phyloP scores from a whole-genome alignment of 2,797 vertebrate genomes.

The Erethizon dorsatum region DNA sequence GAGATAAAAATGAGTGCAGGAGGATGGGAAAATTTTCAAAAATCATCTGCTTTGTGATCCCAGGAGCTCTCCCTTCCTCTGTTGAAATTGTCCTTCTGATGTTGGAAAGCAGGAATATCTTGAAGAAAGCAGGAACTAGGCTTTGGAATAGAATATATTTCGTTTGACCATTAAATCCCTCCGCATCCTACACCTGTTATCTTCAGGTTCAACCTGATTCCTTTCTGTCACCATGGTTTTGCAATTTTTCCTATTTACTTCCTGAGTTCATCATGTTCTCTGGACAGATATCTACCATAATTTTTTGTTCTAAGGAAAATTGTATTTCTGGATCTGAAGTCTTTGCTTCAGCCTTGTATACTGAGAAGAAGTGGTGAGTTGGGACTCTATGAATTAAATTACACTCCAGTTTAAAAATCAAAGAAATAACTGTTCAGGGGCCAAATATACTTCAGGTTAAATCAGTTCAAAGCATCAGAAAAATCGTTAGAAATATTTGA shows the following conservation, averaged over 20 bases:
- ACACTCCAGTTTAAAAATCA: slow-evolving; percentile 77
- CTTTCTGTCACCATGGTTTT: slow-evolving; percentile 5
- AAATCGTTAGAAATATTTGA: slow-evolving; percentile 76
- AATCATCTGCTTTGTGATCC: not conserved
- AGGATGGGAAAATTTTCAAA: not conserved
- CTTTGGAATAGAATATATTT: not conserved
- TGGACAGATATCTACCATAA: slow-evolving; percentile 50
- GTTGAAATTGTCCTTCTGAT: not conserved
- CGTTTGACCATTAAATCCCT: not conserved
- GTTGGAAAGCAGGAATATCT: not conserved
- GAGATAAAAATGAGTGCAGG: not conserved
- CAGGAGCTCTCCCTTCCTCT: not conserved
- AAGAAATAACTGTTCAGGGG: slow-evolving; percentile 74
- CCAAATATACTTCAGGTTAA: slow-evolving; percentile 72
- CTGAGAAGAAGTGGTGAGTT: slow-evolving; percentile 25
- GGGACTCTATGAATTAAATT: slow-evolving; percentile 73
- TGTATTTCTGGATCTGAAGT: not conserved
- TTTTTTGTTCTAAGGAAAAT: slow-evolving; percentile 25
- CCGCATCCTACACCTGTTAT: not conserved
- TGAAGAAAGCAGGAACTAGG: not conserved
- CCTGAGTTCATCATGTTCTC: slow-evolving; percentile 23
- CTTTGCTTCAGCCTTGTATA: slow-evolving; percentile 4
- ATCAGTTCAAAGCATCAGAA: slow-evolving; percentile 79
- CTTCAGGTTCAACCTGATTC: slow-evolving; percentile 3
- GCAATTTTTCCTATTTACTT: slow-evolving; percentile 30